A percentile compares a stretch with the other conserved stretches of the same genome.
Evolutionary conservation across 1,140 invertebrate genomes (phyloP).

Genomic region (Hirudo medicinalis): DNA sequence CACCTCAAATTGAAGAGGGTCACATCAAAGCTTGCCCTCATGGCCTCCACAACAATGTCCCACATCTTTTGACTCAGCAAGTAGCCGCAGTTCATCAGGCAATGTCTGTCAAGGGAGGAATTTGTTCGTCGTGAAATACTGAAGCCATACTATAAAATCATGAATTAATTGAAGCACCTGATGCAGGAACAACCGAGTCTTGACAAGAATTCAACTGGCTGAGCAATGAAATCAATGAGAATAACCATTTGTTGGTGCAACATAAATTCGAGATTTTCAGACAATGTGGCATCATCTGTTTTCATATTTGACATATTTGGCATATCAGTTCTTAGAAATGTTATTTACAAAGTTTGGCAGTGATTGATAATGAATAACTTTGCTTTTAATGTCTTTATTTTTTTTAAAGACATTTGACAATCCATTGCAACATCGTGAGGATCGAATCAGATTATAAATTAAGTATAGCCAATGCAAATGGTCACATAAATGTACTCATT

Average conservation of each 20-base stretch:
- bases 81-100: constrained; percentile 67
- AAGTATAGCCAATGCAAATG: no score
- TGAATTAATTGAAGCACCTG: constrained; percentile 48
- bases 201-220: constrained; percentile 71
- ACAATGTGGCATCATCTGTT: background rate
- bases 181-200: constrained; percentile 81
- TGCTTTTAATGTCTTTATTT: no score
- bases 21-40: constrained; percentile 65
- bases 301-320: background rate
- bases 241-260: constrained; percentile 73
- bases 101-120: constrained; percentile 49
- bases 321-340: no score
- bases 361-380: no score
- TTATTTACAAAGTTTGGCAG: no score
- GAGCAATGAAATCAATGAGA: constrained; percentile 74
- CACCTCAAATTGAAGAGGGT: constrained; percentile 69
- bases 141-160: background rate
- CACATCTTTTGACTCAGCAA: constrained; percentile 65
- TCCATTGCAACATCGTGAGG: no score
- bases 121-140: no score
- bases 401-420: no score
- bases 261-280: constrained; percentile 54
- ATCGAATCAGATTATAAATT: no score
- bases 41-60: constrained; percentile 62
- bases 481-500: no score